These are phyloP conservation scores for Spea hammondii DNA, from an alignment of 2,797 vertebrate genomes.

Conservation along the genomic window DNA sequence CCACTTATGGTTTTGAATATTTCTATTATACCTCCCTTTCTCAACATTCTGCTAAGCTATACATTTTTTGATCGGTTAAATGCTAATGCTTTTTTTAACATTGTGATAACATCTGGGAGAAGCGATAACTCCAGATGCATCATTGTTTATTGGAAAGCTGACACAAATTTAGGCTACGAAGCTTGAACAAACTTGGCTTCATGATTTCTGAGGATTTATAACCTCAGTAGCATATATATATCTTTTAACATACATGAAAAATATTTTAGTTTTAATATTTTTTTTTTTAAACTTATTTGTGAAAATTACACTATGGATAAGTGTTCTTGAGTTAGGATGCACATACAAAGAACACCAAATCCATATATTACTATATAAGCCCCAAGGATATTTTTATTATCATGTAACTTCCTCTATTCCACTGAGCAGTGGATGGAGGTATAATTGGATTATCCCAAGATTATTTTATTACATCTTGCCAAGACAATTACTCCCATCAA, in stretches of 20 bases:
- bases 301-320: constrained; percentile 21
- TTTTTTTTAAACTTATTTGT: constrained; percentile 9
- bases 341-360: not conserved
- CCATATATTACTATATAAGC: too few species aligned
- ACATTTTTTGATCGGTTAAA: not conserved
- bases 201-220: constrained; percentile 30
- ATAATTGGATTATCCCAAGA: too few species aligned
- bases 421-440: too few species aligned
- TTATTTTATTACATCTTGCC: too few species aligned
- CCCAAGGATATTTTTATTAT: too few species aligned
- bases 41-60: not conserved
- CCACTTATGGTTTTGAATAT: not conserved
- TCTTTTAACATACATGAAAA: constrained; percentile 20
- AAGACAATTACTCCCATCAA: too few species aligned
- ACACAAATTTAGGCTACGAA: constrained; percentile 46
- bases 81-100: constrained; percentile 12
- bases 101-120: constrained; percentile 37
- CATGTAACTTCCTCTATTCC: too few species aligned
- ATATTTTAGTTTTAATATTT: constrained; percentile 21
- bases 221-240: constrained; percentile 44
- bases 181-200: constrained; percentile 45
- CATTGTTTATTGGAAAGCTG: constrained; percentile 49
- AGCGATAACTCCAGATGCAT: constrained; percentile 49
- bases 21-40: not conserved
- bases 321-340: not conserved